A percentile compares a stretch with the other conserved stretches of the same genome.
phyloP scores from a whole-genome alignment of 37 sponge, comb jelly and placozoan species.

The Petrosia ficiformis region DNA sequence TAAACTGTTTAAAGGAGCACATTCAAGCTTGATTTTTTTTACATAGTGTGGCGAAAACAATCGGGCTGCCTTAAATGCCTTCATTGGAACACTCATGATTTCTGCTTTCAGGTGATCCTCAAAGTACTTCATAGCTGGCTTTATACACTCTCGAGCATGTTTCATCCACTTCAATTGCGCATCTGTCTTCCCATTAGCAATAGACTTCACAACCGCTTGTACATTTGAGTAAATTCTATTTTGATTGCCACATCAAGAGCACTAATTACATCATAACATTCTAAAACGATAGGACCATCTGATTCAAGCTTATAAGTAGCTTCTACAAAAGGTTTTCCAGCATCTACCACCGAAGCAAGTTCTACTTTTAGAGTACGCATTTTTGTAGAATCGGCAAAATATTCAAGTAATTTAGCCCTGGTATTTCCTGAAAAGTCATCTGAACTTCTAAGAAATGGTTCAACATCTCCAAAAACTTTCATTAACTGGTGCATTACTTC shows the following conservation, averaged over 20 bases:
- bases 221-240: not conserved
- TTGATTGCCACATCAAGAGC: not conserved
- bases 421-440: not conserved
- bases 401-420: not conserved
- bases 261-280: not conserved
- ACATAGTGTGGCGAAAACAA: too few relatives aligned
- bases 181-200: too few relatives aligned
- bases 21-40: too few relatives aligned
- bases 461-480: not conserved
- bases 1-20: too few relatives aligned
- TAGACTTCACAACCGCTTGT: too few relatives aligned
- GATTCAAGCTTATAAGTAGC: too few relatives aligned
- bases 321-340: not conserved
- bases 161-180: too few relatives aligned
- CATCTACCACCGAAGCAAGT: not conserved
- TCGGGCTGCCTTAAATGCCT: too few relatives aligned
- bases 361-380: not conserved
- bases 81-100: too few relatives aligned
- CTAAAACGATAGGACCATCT: not conserved
- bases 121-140: too few relatives aligned
- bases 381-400: not conserved
- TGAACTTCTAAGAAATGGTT: not conserved
- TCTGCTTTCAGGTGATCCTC: too few relatives aligned
- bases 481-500: not conserved
- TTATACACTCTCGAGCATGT: too few relatives aligned